Base-by-base conservation (phyloP, 2,113 vertebrate genomes). In the Phodopus roborovskii region DNA sequence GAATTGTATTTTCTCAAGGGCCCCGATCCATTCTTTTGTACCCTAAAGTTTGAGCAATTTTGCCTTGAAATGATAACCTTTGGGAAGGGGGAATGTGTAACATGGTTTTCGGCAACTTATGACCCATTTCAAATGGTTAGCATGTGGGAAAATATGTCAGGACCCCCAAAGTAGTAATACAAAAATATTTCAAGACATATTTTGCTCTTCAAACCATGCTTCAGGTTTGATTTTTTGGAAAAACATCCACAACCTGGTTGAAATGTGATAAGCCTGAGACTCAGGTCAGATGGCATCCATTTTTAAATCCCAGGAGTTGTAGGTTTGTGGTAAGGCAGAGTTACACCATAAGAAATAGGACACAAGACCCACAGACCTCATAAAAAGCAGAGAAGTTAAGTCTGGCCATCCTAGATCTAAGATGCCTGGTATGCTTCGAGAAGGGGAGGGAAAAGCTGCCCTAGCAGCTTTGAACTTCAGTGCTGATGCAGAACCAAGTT, bases 241-340 rank as follows among this genome's bases (percentile, higher is more conserved):
- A 96, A 92, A 91, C n/a, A 53, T 86, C 42, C 56, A 33, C 62
- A 84, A 81, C 87, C 28, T 87, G 50, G 60, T 93, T 91, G 88
- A 90, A 87, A 93, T 87, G 90, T 74, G 45, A 22, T 87, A 60
- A 75, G 42, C 84, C 56, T 83, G 68, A 96, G 82, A 50, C 66
- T 71, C 70, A 30, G 86, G n/a, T 64, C 64, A 94, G 70, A 68
- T 50, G n/a, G 56, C 64, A 95, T 92, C 5, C 17, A 10, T 79
- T 71, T 78, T 78, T 90, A 92, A 92, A 88, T 95, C 73, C 66
- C 73, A 70, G 4, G 50, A 39, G 26, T 53, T 90, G 36, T 92
- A 89, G 66, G 68, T 73, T 87, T 70, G 30, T 48, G 48, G 75
- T 79, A 93, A 79, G 70, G 60, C 24, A 48, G 45, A 73, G 12